Conservation (phyloP, 2,113 vertebrate species). For the Oenanthe melanoleuca region DNA sequence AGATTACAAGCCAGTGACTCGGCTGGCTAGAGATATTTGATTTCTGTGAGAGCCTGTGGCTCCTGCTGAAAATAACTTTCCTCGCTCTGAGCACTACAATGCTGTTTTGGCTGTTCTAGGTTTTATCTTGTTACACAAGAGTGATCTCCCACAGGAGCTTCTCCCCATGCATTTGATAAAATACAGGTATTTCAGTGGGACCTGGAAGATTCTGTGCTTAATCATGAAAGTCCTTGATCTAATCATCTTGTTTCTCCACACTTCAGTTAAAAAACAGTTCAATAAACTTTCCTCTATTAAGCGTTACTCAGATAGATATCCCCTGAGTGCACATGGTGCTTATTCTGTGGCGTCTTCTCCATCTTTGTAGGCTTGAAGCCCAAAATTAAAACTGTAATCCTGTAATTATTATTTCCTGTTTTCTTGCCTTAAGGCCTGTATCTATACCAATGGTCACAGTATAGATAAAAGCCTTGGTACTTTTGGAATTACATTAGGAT, state of each 20-base stretch:
- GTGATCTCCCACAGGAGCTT: not conserved
- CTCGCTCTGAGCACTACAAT: accelerated
- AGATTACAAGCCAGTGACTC: not conserved
- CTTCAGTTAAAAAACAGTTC: not conserved
- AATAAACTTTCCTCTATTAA: not conserved
- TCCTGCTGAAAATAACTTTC: not conserved
- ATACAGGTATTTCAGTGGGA: not conserved
- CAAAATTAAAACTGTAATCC: not conserved
- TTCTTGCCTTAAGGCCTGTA: not conserved
- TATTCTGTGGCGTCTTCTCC: not conserved
- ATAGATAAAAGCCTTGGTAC: not conserved
- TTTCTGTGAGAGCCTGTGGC: not conserved
- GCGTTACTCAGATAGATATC: not conserved
- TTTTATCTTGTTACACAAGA: not conserved
- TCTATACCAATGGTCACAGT: not conserved
- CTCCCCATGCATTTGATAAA: not conserved
- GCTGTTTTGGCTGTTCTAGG: not conserved
- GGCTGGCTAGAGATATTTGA: not conserved
- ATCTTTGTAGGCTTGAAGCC: not conserved
- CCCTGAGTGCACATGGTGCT: no score
- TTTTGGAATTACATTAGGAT: not conserved
- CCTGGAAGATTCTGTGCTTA: not conserved
- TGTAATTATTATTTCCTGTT: not conserved
- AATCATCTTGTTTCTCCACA: accelerated
- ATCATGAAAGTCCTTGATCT: not conserved